Conservation (phyloP, 2,113 vertebrate genomes). For the Chiloscyllium plagiosum region DNA sequence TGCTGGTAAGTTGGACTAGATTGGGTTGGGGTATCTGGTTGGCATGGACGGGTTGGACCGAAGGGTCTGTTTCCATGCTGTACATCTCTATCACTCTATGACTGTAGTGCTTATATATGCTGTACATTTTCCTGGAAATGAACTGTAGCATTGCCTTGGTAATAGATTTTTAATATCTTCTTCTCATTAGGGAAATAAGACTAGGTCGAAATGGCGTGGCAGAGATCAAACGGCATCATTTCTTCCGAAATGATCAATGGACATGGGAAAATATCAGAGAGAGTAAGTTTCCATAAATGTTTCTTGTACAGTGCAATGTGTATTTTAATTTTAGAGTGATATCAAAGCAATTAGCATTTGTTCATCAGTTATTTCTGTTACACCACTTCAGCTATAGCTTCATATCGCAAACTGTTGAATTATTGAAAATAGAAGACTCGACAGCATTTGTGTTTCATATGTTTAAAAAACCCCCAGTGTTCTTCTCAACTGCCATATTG, state of each 20-base stretch:
- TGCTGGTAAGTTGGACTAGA: no score
- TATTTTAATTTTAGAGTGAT: not conserved
- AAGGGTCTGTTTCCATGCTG: no score
- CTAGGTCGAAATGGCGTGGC: constrained; percentile 90
- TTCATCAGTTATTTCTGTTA: not conserved
- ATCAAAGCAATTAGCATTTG: not conserved
- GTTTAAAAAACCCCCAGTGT: no score
- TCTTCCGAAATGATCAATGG: constrained; percentile 99
- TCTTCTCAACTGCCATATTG: no score
- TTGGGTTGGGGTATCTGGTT: no score
- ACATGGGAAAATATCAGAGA: constrained; percentile 93
- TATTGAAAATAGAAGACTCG: not conserved
- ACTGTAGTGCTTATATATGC: not conserved
- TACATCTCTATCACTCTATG: no score
- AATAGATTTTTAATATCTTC: constrained; percentile 21
- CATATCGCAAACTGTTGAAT: not conserved
- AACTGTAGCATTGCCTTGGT: not conserved
- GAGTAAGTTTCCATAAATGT: constrained; percentile 63
- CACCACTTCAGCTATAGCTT: not conserved
- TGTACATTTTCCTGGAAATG: not conserved
- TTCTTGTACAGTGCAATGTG: not conserved
- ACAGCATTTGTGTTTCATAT: not conserved
- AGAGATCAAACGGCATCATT: constrained; percentile 92
- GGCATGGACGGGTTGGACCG: no score
- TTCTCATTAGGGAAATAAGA: constrained; percentile 74